A percentile compares a stretch with the other conserved stretches of the same genome.
Evolutionary conservation across 2,797 vertebrate genomes (phyloP).

Genomic region (Hippoglossus hippoglossus): DNA sequence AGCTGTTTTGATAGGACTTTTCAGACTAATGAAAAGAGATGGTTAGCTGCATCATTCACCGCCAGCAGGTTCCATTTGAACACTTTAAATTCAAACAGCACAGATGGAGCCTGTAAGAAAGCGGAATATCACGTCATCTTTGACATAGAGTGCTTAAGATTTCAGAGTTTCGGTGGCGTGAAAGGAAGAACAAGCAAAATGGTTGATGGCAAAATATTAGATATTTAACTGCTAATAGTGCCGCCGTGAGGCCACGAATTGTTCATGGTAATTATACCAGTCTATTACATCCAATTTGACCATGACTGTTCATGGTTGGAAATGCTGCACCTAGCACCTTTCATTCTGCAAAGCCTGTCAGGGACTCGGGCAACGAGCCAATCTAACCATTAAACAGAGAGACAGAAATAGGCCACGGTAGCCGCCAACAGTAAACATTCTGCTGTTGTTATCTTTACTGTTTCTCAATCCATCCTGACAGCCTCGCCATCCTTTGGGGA

Average conservation of each 20-base stretch:
- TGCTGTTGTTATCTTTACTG: constrained; percentile 77
- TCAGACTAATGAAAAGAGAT: background rate
- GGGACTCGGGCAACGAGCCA: constrained; percentile 65
- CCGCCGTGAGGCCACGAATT: constrained; percentile 36
- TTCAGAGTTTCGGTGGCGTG: background rate
- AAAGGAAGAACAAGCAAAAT: background rate
- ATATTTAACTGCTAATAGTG: constrained; percentile 2
- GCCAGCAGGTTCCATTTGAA: too few relatives aligned
- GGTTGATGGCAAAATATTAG: constrained; percentile 8
- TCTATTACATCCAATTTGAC: constrained; percentile 65
- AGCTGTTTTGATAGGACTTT: too few relatives aligned
- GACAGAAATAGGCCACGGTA: constrained; percentile 79
- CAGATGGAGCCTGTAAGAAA: background rate
- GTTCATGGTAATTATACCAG: constrained; percentile 62
- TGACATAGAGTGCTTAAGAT: too few relatives aligned
- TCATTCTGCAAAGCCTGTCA: constrained; percentile 53
- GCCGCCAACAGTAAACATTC: constrained; percentile 73
- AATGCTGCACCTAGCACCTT: constrained; percentile 66
- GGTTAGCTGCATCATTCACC: background rate
- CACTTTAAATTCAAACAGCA: too few relatives aligned
- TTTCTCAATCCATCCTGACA: constrained; percentile 83
- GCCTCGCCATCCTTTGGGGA: constrained; percentile 80
- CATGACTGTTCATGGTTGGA: constrained; percentile 63
- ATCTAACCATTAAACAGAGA: constrained; percentile 71
- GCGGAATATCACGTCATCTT: too few relatives aligned